These are phyloP conservation scores for Nesospiza acunhae DNA, from an alignment of 2,113 vertebrate species.

Conservation along the genomic window DNA sequence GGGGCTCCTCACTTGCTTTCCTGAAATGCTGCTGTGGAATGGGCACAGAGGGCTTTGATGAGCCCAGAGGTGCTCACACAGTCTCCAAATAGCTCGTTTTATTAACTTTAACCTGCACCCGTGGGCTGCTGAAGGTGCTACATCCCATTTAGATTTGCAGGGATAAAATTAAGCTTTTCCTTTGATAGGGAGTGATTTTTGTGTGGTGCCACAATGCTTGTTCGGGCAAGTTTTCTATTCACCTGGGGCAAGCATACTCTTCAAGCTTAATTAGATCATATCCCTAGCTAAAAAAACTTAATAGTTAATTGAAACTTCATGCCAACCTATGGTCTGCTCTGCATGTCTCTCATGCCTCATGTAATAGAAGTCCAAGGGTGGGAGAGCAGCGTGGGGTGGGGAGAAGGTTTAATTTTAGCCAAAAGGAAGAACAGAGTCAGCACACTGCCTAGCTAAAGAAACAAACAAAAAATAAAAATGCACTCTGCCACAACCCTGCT, in stretches of 20 bases:
- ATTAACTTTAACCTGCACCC: neutral
- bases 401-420: slow-evolving; percentile 21
- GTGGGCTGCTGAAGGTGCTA: neutral
- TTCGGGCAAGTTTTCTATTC: neutral
- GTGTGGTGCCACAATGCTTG: neutral
- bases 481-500: neutral
- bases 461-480: neutral
- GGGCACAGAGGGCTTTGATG: rapidly evolving
- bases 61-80: rapidly evolving
- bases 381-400: neutral
- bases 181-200: neutral
- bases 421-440: neutral
- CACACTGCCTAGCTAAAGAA: neutral
- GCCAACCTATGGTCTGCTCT: neutral
- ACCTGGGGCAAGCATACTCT: neutral
- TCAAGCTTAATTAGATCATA: slow-evolving; percentile 13
- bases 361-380: neutral
- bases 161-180: neutral
- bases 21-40: neutral
- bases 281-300: neutral
- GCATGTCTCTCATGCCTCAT: neutral
- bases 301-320: neutral
- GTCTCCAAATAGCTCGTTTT: neutral
- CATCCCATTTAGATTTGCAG: neutral
- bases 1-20: neutral